Base-by-base conservation (phyloP, 2,113 vertebrate species). In the Melanostigma gelatinosum region DNA sequence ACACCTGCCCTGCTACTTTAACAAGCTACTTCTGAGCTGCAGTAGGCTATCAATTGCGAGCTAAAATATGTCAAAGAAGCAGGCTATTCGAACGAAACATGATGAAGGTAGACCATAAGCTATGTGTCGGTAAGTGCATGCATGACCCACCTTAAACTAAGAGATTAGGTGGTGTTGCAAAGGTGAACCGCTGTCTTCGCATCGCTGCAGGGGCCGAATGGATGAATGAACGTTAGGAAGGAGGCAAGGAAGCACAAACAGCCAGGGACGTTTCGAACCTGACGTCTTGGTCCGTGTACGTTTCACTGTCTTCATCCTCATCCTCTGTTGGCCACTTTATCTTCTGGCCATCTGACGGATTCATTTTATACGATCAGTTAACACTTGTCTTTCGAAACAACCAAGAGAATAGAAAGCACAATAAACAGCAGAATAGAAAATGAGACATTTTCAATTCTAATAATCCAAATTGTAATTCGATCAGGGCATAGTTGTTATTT, bases 111-210 rank as follows among this genome's bases (percentile, higher is more conserved):
- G 46, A 48, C 46, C 16, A 18, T 48, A 18, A 18, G 6, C 46
- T 16, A 18, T 48, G 27, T n/a, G 20, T 34, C 5, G 10, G 12
- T 32, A 22, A 46, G 0, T 36, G 8, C 58, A 40, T 32, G 54
- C 57, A 65, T 9, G 3, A 62, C 76, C 20, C 38, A 77, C 73
- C 12, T 84, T 57, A 2, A 18, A 8, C 11, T 10, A 13, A 60
- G 27, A 50, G 8, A 18, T 70, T 8, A 46, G 0, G 6, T 34
- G 24, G 24, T 24, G 24, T 24, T 24, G 24, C 24, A 24, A 24
- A 24, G 24, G 24, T 18, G 3, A 10, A 4, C 4, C 0, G 18
- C 3, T 1, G 9, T 2, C 0, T 75, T 50, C 10, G 0, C 42
- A 3, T 50, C 4, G 11, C 67, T 71, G 55, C 27, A 42, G 40